Conservation (phyloP, 2,888 invertebrate species). For the Tetropium fuscum region DNA sequence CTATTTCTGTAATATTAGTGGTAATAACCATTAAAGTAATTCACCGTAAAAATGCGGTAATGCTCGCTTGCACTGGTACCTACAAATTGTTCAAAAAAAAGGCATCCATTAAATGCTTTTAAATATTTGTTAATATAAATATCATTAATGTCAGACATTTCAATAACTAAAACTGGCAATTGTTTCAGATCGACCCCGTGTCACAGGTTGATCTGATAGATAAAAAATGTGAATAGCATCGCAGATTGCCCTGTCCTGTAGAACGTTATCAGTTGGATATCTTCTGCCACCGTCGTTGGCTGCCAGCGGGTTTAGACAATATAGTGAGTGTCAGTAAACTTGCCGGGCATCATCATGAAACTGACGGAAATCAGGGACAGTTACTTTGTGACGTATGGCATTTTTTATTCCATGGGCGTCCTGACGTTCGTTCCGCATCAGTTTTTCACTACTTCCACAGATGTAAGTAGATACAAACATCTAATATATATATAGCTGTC, state of each 20-base stretch:
- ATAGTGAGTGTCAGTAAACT: background rate
- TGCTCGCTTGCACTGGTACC: background rate
- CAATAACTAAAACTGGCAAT: too few species aligned
- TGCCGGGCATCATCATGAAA: background rate
- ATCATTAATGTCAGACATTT: too few species aligned
- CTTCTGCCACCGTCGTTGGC: background rate
- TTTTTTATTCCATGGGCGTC: constrained; percentile 49
- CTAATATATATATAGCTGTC: too few species aligned
- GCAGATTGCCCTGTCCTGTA: too few species aligned
- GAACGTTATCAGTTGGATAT: background rate
- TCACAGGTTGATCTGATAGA: too few species aligned
- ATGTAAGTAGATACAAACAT: constrained; percentile 48
- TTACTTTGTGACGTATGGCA: constrained; percentile 45
- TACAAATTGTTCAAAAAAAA: too few species aligned
- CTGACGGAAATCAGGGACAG: constrained; percentile 40
- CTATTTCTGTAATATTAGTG: constrained; percentile 18
- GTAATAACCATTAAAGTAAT: constrained; percentile 17
- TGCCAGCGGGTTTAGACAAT: background rate
- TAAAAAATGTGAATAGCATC: too few species aligned
- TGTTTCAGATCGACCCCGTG: too few species aligned
- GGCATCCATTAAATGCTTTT: too few species aligned
- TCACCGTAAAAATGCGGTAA: constrained; percentile 19
- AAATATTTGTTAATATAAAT: too few species aligned
- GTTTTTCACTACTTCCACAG: constrained; percentile 45
- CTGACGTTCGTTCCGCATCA: constrained; percentile 44